Base-by-base conservation (phyloP, 2,797 vertebrate species). In the Meda fulgida region DNA sequence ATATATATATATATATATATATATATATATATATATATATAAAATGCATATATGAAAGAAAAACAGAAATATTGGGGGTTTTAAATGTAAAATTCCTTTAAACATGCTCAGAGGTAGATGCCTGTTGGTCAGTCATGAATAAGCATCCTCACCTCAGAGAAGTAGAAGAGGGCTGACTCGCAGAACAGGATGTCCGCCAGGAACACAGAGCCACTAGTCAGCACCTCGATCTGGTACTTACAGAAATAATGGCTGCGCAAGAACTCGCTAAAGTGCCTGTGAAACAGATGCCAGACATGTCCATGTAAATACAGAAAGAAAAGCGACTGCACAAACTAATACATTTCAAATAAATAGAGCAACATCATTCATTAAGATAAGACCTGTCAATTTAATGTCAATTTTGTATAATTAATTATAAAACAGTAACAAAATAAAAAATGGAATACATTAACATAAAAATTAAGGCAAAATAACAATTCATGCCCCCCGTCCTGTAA, bases 151-250 rank as follows among this genome's bases (percentile, higher is more conserved):
- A 99, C 98, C 97, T 99, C 98, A 11, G 98, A 99, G 94, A 99
- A 99, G 93, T 99, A 99, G 94, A 99, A 99, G 82, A 99, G 96
- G 67, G 98, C 98, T 19, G 98, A 99, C 94, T 99, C 98, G 89
- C 97, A 98, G 94, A 98, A 99, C 88, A 99, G 95, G 90, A 99
- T 99, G 94, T 99, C 98, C 86, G 98, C 97, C 94, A 99, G 95
- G 93, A 97, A 99, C 93, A 99, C 98, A 3, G 97, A 97, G 89
- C 98, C 98, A 26, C 98, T 99, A 60, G 98, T 99, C 96, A 99
- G 96, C 95, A 99, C 98, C 96, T 99, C 98, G 23, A 99, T 99
- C 96, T 99, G 98, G 91, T 99, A 99, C 96, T 99, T 99, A 95
- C 98, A 99, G 95, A 99, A 99, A 94, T 99, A 96, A 90, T 99